phyloP scores from a whole-genome alignment of 2,113 vertebrate species.

The Eidolon helvum region DNA sequence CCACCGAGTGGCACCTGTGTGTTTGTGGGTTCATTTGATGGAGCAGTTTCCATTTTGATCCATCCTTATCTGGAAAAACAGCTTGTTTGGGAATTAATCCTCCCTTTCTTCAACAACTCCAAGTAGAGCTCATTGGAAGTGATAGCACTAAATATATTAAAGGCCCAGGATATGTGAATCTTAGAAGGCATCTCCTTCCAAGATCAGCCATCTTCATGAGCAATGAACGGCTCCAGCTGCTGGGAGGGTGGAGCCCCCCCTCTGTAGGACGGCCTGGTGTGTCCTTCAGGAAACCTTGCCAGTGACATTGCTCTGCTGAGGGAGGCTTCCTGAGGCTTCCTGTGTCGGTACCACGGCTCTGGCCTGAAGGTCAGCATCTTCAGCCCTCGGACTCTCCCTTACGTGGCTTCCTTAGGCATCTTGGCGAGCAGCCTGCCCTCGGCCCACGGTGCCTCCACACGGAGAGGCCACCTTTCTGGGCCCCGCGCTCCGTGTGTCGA shows the following conservation, averaged over 20 bases:
- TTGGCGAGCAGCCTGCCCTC: not conserved
- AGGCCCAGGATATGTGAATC: not conserved
- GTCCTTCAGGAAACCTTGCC: not conserved
- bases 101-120: not conserved
- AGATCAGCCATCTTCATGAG: not conserved
- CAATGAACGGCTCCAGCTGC: fast-evolving
- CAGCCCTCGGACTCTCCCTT: not conserved
- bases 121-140: not conserved
- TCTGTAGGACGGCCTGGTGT: not conserved
- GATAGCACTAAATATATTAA: not conserved
- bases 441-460: fast-evolving
- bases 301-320: not conserved
- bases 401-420: not conserved
- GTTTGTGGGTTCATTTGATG: not conserved
- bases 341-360: not conserved
- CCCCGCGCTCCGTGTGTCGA: fast-evolving
- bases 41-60: not conserved
- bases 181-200: not conserved
- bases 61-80: not conserved
- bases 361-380: not conserved
- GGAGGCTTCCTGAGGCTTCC: not conserved
- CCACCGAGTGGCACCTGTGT: not conserved
- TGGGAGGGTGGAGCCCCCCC: not conserved
- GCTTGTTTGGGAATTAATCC: not conserved
- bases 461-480: not conserved